Base-by-base conservation (phyloP, 2,797 vertebrate genomes). In the Gastrophryne carolinensis region DNA sequence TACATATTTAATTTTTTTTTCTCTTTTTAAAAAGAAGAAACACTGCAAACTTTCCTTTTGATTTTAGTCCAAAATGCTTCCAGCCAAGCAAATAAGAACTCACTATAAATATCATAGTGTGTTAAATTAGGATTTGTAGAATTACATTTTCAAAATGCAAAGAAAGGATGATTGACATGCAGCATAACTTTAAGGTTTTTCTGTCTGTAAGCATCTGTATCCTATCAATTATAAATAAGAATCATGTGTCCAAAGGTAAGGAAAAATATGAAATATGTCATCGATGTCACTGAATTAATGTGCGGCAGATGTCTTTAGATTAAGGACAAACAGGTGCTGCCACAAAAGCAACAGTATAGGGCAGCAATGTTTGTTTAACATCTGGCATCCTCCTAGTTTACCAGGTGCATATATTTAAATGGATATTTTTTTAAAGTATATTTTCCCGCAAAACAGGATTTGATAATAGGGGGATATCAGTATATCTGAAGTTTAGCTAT, bases 251-350 rank as follows among this genome's bases (percentile, higher is more conserved):
- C 80, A 86, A 83, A 81, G 78, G 81, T 86, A 71, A 35, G 49
- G 57, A 57, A 58, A 35, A 58, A 81, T 84, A 82, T 79, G 82
- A 85, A 83, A 86, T 87, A 83, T 87, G 79, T 73, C 83, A 87
- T 83, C 80, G 74, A 80, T 86, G 83, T 83, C 83, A 85, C 85
- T 84, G 83, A 84, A 89, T 86, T 84, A 86, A 88, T 84, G 84
- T 73, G 82, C 83, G 87, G 86, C 84, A 89, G 86, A 86, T 87
- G 87, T 84, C 50, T 87, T 83, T 83, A 76, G 83, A 87, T 86
- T 82, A 84, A 81, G 86, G 82, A 80, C 82, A 81, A 82, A 86
- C 81, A 81, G 83, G 83, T 86, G 85, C 80, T 86, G 82, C 81
- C 81, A 86, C 78, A 30, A 84, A 85, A 78, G 69, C 82, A 86